Base-by-base conservation (phyloP, 2,888 invertebrate species). In the Trissolcus brochymenae region DNA sequence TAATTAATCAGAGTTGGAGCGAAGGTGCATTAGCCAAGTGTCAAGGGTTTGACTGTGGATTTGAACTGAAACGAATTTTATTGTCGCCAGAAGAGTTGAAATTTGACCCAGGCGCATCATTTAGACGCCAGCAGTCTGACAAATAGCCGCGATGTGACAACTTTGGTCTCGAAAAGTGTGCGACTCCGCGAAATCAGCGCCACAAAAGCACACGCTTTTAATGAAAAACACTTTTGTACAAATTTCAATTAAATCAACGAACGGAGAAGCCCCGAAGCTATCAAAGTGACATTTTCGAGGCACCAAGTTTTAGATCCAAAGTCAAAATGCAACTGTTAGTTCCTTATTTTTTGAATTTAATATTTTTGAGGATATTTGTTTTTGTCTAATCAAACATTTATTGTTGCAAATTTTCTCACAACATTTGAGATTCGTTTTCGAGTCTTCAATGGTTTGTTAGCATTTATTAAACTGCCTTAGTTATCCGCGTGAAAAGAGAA, bases 1-100 rank as follows among this genome's bases (percentile, higher is more conserved):
- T 81, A 75, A 84, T 83, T 83, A 80, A 82, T 82, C 81, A 79
- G 72, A 61, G 64, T 53, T 55, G 19, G 57, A 60, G 53, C 68
- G 59, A 46, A 60, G 64, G 55, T 59, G 68, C 76, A 77, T 77
- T 72, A 72, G 72, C 75, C 77, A 71, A 77, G 72, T 71, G 78
- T 73, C 75, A 72, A 71, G 68, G 75, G 40, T 65, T 59, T 56
- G 61, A 59, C 50, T 71, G 29, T 29, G 40, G 55, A 70, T 70
- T 75, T 59, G 43, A 56, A 40, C 19, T 21, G 56, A 62, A 46
- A 56, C 66, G 67, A 67, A 53, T 60, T 2, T 46, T 35, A 60
- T 60, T 49, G 65, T 65, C 64, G 66, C 53, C 66, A 43, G 40
- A 57, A 59, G 75, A 49, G 68, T 21, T 60, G 65, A 72, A 76